Percentiles rank a stretch among this genome's conserved stretches.
These are phyloP conservation scores for Aphidius ervi DNA, from an alignment of 1,140 invertebrate genomes.

Conservation along the genomic window DNA sequence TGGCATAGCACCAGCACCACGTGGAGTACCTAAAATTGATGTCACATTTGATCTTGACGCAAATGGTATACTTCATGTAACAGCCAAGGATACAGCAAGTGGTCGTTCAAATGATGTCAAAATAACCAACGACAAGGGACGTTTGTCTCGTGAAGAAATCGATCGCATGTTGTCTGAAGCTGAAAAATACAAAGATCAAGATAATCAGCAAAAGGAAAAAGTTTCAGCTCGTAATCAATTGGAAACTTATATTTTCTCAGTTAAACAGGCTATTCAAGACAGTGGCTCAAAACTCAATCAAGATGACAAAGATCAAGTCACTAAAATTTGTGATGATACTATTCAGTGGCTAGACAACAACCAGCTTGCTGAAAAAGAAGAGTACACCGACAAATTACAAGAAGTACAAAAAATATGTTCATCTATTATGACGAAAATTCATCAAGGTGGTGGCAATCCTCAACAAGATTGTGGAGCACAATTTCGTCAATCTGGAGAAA, in stretches of 20 bases:
- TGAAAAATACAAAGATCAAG: constrained; percentile 60
- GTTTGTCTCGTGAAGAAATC: constrained; percentile 56
- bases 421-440: constrained; percentile 14
- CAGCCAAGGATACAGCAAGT: constrained; percentile 54
- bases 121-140: constrained; percentile 59
- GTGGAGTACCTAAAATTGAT: constrained; percentile 63
- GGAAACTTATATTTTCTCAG: constrained; percentile 69
- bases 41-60: constrained; percentile 66
- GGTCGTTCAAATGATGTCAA: constrained; percentile 55
- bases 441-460: constrained; percentile 4
- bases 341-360: constrained; percentile 61
- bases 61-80: constrained; percentile 64
- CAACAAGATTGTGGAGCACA: constrained; percentile 27
- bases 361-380: constrained; percentile 70
- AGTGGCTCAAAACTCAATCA: constrained; percentile 37
- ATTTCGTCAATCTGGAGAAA: constrained; percentile 21
- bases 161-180: constrained; percentile 67
- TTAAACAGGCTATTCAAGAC: constrained; percentile 57
- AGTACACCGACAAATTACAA: constrained; percentile 71
- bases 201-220: constrained; percentile 56
- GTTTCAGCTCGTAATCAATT: constrained; percentile 64
- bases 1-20: constrained; percentile 54
- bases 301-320: constrained; percentile 39
- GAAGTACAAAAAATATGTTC: constrained; percentile 60
- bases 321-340: constrained; percentile 48